Percentiles rank a stretch among this genome's conserved stretches.
These are phyloP conservation scores for Dermatemys mawii DNA, from an alignment of 2,113 vertebrate species.

Conservation along the genomic window DNA sequence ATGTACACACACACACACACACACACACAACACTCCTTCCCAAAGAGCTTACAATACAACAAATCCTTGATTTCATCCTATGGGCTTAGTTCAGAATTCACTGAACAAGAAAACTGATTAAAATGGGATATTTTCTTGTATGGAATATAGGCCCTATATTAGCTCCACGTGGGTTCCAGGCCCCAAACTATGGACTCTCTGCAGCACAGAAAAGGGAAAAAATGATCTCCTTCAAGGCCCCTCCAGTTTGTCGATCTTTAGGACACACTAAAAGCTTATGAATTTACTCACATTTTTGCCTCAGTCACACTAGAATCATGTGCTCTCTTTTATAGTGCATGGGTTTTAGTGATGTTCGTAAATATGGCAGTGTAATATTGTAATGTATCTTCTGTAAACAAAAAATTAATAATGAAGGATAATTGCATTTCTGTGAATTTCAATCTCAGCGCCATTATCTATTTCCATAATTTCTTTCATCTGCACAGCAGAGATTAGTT, in stretches of 20 bases:
- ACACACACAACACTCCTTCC: background rate
- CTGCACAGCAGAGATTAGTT: background rate
- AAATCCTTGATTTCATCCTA: background rate
- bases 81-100: background rate
- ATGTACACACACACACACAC: accelerated
- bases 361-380: background rate
- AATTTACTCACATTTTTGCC: background rate
- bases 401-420: background rate
- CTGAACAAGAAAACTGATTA: background rate
- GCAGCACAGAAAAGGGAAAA: background rate
- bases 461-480: background rate
- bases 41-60: background rate
- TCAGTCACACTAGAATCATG: background rate
- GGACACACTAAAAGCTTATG: background rate
- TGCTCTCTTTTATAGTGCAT: background rate
- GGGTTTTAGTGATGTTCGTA: background rate
- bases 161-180: background rate
- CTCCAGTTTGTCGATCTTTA: background rate
- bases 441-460: background rate
- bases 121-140: background rate
- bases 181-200: background rate
- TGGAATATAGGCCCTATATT: background rate
- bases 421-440: background rate
- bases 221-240: accelerated
- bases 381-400: background rate